These are phyloP conservation scores for Enhydra lutris DNA, from an alignment of 2,113 vertebrate species.

Conservation along the genomic window DNA sequence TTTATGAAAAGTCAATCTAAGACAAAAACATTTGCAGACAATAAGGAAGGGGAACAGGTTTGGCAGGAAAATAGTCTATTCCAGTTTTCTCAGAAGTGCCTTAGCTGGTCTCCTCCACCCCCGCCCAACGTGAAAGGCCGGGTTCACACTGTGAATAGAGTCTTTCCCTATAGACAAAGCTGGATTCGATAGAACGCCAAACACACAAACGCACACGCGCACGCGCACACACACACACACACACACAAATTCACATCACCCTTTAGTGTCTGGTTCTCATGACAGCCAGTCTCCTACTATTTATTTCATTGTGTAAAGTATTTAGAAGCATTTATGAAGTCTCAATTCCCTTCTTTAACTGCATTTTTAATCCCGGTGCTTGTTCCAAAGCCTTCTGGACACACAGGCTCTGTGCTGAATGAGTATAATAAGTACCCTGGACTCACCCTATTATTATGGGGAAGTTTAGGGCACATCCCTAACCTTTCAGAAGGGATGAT, in stretches of 20 bases:
- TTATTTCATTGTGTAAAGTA: conserved; percentile 55
- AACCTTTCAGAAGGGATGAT: conserved; percentile 53
- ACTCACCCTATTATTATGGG: conserved; percentile 60
- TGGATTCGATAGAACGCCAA: conserved; percentile 6
- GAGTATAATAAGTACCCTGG: conserved; percentile 59
- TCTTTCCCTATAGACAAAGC: conserved; percentile 31
- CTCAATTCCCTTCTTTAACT: conserved; percentile 49
- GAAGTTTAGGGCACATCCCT: conserved; percentile 34
- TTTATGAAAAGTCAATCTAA: conserved; percentile 69
- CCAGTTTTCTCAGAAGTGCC: conserved; percentile 58
- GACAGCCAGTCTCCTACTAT: conserved; percentile 5
- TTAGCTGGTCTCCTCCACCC: conserved; percentile 29
- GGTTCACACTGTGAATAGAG: conserved; percentile 34
- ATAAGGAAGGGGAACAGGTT: conserved; percentile 67
- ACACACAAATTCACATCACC: neutral
- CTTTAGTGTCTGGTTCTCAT: conserved; percentile 25
- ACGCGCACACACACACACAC: fast-evolving
- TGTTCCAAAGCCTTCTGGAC: conserved; percentile 55
- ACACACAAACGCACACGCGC: too few relatives aligned
- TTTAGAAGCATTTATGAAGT: conserved; percentile 37
- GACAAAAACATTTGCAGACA: conserved; percentile 70
- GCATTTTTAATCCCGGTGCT: conserved; percentile 40
- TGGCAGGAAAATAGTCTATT: conserved; percentile 69
- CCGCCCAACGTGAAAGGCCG: neutral
- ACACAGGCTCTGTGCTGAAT: conserved; percentile 45